Evolutionary conservation across 2,888 invertebrate species (phyloP).

Genomic region (Frankliniella intonsa): DNA sequence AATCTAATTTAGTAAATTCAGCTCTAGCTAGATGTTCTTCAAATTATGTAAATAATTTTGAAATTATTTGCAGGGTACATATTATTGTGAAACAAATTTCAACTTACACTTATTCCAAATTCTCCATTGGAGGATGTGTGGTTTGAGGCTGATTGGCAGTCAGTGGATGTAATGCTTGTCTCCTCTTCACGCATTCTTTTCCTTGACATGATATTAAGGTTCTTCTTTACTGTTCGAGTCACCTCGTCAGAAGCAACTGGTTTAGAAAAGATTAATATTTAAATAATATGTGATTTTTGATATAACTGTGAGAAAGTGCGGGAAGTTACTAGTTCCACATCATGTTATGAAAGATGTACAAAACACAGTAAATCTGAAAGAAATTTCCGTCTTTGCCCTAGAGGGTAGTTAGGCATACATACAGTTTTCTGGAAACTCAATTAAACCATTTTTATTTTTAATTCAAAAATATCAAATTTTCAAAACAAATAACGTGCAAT

Average conservation of each 20-base stretch:
- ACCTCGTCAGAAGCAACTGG: background rate
- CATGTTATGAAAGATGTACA: too few species aligned
- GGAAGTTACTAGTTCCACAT: background rate
- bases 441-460: too few species aligned
- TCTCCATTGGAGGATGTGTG: background rate
- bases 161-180: background rate
- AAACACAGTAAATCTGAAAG: too few species aligned
- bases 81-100: background rate
- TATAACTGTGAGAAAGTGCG: background rate
- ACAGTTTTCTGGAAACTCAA: too few species aligned
- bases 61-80: background rate
- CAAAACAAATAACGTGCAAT: too few species aligned
- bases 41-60: background rate
- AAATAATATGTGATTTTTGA: background rate
- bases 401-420: too few species aligned
- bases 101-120: background rate
- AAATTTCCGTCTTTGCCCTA: too few species aligned
- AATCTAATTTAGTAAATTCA: background rate
- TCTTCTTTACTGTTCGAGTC: background rate
- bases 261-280: background rate
- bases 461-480: too few species aligned
- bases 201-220: background rate
- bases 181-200: constrained; percentile 17
- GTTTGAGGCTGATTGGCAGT: background rate
- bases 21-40: background rate